Percentiles rank a stretch among this genome's conserved stretches.
Conservation (phyloP, 1,140 invertebrate genomes). For the Monochamus saltuarius region DNA sequence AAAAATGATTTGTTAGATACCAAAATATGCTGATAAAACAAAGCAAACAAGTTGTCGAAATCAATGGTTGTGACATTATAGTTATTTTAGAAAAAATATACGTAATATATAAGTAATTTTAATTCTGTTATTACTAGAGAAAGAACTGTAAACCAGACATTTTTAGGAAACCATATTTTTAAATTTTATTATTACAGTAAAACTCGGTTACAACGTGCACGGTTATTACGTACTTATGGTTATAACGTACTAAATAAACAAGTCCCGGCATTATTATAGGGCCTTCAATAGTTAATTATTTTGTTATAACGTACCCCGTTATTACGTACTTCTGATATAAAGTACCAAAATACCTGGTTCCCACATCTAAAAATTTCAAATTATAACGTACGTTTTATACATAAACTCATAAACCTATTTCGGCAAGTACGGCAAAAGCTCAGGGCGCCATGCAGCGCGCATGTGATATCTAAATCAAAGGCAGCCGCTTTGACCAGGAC, state of each 20-base stretch:
- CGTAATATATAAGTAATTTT: too few species aligned
- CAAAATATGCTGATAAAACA: too few species aligned
- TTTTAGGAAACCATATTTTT: too few species aligned
- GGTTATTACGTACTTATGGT: neutral
- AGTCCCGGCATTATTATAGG: neutral
- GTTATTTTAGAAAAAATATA: too few species aligned
- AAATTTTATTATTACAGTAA: constrained; percentile 2
- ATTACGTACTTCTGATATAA: neutral
- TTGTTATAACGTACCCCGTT: constrained; percentile 1
- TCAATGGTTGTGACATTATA: too few species aligned
- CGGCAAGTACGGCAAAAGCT: neutral
- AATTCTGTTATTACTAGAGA: too few species aligned
- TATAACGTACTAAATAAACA: neutral
- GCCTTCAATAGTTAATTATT: neutral
- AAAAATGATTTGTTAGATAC: too few species aligned
- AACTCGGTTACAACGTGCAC: neutral
- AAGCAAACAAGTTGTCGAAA: too few species aligned
- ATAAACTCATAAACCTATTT: neutral
- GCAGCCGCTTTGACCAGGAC: too few species aligned
- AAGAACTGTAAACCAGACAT: too few species aligned
- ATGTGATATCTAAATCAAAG: neutral
- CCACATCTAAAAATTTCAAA: neutral
- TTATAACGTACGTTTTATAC: neutral
- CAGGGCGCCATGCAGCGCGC: too few species aligned
- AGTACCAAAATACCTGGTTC: constrained; percentile 1